Percentiles rank a stretch among this genome's conserved stretches.
These are phyloP conservation scores for Catharus fuscescens DNA, from an alignment of 2,113 vertebrate genomes.

Conservation along the genomic window DNA sequence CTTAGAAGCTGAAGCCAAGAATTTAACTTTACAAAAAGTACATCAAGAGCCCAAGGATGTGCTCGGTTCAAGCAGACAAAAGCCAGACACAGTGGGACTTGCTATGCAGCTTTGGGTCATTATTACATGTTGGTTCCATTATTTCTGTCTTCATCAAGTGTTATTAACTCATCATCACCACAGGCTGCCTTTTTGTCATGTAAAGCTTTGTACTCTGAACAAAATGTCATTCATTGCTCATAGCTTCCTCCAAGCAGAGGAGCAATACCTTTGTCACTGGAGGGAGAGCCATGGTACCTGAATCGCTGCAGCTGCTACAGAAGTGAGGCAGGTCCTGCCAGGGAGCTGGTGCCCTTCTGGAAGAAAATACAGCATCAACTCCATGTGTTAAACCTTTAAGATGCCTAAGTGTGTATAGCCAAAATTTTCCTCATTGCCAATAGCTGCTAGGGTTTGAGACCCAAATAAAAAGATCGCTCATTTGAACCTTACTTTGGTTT, in stretches of 20 bases:
- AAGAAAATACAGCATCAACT: neutral
- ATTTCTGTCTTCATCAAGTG: conserved; percentile 6
- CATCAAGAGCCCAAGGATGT: neutral
- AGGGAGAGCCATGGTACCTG: neutral
- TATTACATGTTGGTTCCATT: neutral
- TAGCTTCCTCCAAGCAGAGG: neutral
- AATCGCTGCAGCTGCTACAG: neutral
- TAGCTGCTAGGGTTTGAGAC: neutral
- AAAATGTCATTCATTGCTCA: neutral
- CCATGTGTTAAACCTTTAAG: neutral
- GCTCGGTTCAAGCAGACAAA: neutral
- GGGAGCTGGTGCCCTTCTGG: neutral
- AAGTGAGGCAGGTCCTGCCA: neutral
- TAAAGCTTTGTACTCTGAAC: neutral
- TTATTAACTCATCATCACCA: conserved; percentile 22
- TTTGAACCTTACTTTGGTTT: neutral
- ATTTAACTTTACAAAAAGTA: neutral
- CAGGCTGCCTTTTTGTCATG: conserved; percentile 2
- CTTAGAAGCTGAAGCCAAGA: conserved; percentile 23
- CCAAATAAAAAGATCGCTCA: neutral
- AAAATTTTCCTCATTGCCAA: neutral
- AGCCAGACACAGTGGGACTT: neutral
- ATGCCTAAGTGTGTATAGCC: neutral
- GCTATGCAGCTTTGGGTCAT: neutral
- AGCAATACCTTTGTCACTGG: neutral